These are phyloP conservation scores for Drosophila meridiana DNA, from an alignment of 2,888 invertebrate species.

Conservation along the genomic window DNA sequence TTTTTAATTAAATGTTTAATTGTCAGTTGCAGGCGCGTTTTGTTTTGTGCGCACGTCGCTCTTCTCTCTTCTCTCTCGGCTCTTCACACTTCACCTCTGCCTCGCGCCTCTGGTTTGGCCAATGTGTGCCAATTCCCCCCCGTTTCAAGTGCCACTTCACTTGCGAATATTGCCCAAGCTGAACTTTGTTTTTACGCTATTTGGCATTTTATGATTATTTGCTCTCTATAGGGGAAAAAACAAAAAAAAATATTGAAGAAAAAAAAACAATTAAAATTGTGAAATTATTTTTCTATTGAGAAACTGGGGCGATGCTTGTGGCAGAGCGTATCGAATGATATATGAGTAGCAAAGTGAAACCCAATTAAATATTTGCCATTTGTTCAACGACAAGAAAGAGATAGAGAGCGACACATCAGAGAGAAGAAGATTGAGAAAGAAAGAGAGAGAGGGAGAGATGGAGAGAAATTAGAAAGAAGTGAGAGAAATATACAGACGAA, in stretches of 20 bases:
- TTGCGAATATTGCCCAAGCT: slow-evolving; percentile 54
- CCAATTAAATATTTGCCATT: slow-evolving; percentile 37
- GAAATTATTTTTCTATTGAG: slow-evolving; percentile 42
- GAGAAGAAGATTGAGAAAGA: too few relatives aligned
- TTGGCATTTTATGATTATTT: slow-evolving; percentile 46
- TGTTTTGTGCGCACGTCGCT: slow-evolving; percentile 18
- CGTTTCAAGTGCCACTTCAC: slow-evolving; percentile 44
- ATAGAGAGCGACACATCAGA: not conserved
- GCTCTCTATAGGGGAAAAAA: not conserved
- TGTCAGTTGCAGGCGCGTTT: slow-evolving; percentile 67
- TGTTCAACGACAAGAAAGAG: slow-evolving; percentile 1
- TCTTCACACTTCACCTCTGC: not conserved
- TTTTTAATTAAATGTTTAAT: slow-evolving; percentile 78
- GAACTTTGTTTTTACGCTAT: slow-evolving; percentile 45
- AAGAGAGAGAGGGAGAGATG: not conserved
- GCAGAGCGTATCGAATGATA: slow-evolving; percentile 29
- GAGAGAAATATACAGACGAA: not conserved
- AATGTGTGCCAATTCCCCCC: slow-evolving; percentile 40
- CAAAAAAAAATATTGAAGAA: slow-evolving; percentile 1
- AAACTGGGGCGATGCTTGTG: slow-evolving; percentile 21
- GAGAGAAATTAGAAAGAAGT: not conserved
- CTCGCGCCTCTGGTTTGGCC: not conserved
- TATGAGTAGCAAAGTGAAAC: slow-evolving; percentile 34
- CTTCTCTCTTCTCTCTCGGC: not conserved
- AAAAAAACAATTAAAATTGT: slow-evolving; percentile 25